Evolutionary conservation across 2,797 vertebrate genomes (phyloP).

Genomic region (Parotocinclus haroldoi): DNA sequence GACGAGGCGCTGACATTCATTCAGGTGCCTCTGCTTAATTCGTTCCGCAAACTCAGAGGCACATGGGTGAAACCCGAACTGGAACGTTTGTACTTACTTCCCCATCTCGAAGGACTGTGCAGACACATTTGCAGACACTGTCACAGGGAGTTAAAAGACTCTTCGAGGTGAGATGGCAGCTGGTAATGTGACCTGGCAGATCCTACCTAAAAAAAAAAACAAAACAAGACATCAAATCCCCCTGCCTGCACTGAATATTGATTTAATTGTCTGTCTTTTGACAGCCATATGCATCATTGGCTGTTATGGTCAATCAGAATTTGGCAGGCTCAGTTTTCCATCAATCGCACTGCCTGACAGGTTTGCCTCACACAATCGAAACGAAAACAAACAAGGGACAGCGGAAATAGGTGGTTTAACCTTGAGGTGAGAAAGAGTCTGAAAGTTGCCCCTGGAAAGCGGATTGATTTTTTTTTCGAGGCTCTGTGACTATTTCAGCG

Average conservation of each 20-base stretch:
- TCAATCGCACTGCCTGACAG: constrained; percentile 87
- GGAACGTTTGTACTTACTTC: constrained; percentile 14
- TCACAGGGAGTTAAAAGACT: constrained; percentile 72
- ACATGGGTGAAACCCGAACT: constrained; percentile 1
- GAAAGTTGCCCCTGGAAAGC: not conserved
- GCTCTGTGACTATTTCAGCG: not conserved
- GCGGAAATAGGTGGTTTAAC: not conserved
- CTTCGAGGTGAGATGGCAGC: constrained; percentile 84
- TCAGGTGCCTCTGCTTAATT: constrained; percentile 8
- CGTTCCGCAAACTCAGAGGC: not conserved
- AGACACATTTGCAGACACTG: constrained; percentile 26
- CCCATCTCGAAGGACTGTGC: constrained; percentile 15
- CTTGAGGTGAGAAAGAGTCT: not conserved
- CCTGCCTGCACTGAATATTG: constrained; percentile 82
- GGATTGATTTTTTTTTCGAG: not conserved
- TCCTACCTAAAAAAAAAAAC: constrained; percentile 73
- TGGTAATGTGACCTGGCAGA: constrained; percentile 87
- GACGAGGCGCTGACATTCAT: not conserved
- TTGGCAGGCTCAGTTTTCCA: constrained; percentile 86
- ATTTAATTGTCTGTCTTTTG: constrained; percentile 97
- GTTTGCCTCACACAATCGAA: constrained; percentile 85
- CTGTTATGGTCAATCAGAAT: constrained; percentile 92
- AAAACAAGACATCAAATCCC: constrained; percentile 85
- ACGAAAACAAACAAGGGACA: constrained; percentile 51
- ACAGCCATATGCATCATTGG: constrained; percentile 94